Base-by-base conservation (phyloP, 2,888 invertebrate genomes). In the Drosophila formosana region DNA sequence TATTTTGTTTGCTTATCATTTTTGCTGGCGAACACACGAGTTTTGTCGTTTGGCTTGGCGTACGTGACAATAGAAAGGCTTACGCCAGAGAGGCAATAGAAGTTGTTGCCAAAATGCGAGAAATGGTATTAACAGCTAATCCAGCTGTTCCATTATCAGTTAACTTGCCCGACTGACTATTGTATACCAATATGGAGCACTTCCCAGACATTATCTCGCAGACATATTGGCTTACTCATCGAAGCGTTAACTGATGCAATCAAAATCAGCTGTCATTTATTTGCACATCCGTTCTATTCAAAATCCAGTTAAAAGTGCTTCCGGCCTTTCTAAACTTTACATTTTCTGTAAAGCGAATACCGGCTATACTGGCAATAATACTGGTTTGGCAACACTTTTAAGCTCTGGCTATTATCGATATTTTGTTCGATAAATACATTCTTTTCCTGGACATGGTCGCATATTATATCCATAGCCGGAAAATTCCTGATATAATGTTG, bases 1-100 rank as follows among this genome's bases (percentile, higher is more conserved):
- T 39, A 39, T 53, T 53, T 39, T 49, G 56, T 82, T 82, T 88
- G 81, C 82, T 85, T 84, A 84, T 88, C 88, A 80, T 67, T 82
- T 37, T 37, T 3, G 37, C 11, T 53, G 60, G 66, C 39, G 50
- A 37, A 68, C 73, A 83, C 75, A 83, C 76, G 71, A 80, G 83
- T 70, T 65, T 64, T 53, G n/a, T 60, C 55, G 43, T 57, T 69
- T 66, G 28, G 4, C 13, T 7, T 77, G 86, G 82, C 80, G 56
- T 84, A 84, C 83, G 83, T 84, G 83, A 84, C 83, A 80, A 41
- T 53, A 26, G 43, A 66, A 73, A 67, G 32, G 64, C 47, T 41
- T 55, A 61, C 37, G 8, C 13, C 6, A 25, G 43, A 32, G 9
- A 7, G n/a, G n/a, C 3, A 28, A 23, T 49, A 56, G 50, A 39